A percentile compares a stretch with the other conserved stretches of the same genome.
Conservation (phyloP, 2,113 vertebrate genomes). For the Pollachius pollachius region DNA sequence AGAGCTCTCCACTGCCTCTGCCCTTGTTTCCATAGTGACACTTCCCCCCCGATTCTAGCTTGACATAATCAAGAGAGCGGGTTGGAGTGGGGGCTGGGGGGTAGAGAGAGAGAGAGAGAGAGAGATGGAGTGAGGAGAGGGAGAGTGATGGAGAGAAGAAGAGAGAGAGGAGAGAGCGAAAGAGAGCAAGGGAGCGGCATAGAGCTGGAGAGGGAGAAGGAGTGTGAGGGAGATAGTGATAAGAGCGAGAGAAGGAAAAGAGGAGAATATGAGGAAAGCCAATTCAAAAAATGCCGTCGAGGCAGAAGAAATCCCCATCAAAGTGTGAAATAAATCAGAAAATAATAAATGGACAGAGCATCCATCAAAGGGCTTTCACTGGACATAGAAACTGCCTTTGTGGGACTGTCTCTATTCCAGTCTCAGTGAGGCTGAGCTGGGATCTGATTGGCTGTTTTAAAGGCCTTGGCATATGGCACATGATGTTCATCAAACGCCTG, state of each 20-base stretch:
- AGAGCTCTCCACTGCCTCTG: slow-evolving; percentile 60
- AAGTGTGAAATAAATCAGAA: slow-evolving; percentile 29
- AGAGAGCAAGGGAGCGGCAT: too few species aligned
- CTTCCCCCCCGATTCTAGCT: slow-evolving; percentile 66
- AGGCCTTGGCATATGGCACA: slow-evolving; percentile 64
- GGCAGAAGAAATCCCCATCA: slow-evolving; percentile 13
- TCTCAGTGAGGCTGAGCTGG: slow-evolving; percentile 21
- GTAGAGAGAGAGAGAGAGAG: background rate
- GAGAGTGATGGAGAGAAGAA: too few species aligned
- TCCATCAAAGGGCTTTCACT: slow-evolving; percentile 29
- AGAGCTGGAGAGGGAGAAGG: too few species aligned
- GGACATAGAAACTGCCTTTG: slow-evolving; percentile 13
- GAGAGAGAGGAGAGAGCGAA: too few species aligned
- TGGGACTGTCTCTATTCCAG: slow-evolving; percentile 17
- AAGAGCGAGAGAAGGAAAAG: background rate
- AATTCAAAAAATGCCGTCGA: slow-evolving; percentile 43
- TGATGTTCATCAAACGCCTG: slow-evolving; percentile 60
- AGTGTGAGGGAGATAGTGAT: too few species aligned
- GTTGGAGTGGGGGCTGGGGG: slow-evolving; percentile 10
- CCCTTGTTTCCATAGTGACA: slow-evolving; percentile 77
- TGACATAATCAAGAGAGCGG: slow-evolving; percentile 59
- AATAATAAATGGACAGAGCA: slow-evolving; percentile 47
- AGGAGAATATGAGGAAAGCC: background rate
- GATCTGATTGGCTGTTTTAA: slow-evolving; percentile 46
- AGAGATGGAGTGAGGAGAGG: too few species aligned